Conservation (phyloP, 2,797 vertebrate species). For the Cichlasoma orientale region DNA sequence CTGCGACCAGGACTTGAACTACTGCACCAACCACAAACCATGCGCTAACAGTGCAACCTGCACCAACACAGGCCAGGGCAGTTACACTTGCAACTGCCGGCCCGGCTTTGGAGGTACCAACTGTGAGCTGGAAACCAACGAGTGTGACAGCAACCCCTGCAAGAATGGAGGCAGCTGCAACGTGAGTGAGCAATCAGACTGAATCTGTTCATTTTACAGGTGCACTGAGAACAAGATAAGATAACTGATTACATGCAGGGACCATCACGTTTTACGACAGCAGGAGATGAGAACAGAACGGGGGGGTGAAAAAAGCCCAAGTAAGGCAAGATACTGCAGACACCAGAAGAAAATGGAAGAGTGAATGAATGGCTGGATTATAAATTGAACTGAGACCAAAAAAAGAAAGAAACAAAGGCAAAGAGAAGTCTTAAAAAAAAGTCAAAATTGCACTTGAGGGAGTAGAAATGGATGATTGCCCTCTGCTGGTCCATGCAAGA, state of each 20-base stretch:
- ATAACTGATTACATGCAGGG: neutral
- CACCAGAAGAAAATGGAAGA: neutral
- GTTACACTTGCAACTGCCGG: conserved; percentile 87
- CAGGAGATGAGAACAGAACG: neutral
- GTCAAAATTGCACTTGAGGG: neutral
- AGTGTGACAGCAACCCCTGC: conserved; percentile 92
- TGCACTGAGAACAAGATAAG: neutral
- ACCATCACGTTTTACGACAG: neutral
- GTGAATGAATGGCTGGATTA: neutral
- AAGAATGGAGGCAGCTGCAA: conserved; percentile 93
- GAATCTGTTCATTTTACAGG: neutral
- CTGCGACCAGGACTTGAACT: conserved; percentile 89
- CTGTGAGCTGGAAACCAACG: conserved; percentile 87
- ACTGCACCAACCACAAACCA: conserved; percentile 89
- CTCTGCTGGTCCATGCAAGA: neutral
- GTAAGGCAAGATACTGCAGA: neutral
- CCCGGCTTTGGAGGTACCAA: conserved; percentile 82
- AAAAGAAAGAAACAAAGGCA: neutral
- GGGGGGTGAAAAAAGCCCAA: neutral
- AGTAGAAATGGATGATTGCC: neutral
- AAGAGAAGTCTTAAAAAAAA: too few relatives aligned
- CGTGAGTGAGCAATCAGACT: conserved; percentile 76
- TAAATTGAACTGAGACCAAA: neutral
- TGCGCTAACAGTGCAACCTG: conserved; percentile 86
- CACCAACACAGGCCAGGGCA: conserved; percentile 88